These are phyloP conservation scores for Dendrocincla fuliginosa DNA, from an alignment of 2,797 vertebrate genomes.

Conservation along the genomic window DNA sequence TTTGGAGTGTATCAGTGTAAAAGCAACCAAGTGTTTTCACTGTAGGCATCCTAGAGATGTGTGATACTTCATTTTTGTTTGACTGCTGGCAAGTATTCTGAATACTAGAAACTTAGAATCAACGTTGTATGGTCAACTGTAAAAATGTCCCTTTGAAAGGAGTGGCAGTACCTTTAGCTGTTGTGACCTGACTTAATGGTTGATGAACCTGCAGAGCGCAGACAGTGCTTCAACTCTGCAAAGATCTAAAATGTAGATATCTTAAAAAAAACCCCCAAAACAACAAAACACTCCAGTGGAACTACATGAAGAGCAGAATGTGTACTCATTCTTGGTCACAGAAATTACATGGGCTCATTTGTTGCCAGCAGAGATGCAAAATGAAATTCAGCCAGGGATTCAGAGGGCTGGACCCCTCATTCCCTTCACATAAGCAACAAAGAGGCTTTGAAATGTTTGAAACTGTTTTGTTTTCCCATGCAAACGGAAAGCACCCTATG, in stretches of 20 bases:
- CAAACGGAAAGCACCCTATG: conserved; percentile 55
- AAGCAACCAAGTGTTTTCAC: neutral
- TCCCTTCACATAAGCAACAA: conserved; percentile 37
- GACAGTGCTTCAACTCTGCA: neutral
- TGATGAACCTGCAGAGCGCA: neutral
- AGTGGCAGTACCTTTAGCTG: neutral
- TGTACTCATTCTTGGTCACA: neutral
- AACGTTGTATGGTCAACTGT: neutral
- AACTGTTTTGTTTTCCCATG: conserved; percentile 35
- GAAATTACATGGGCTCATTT: neutral
- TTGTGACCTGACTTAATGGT: neutral
- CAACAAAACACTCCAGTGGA: neutral
- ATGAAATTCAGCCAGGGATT: neutral
- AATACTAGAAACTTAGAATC: neutral
- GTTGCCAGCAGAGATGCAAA: conserved; percentile 49
- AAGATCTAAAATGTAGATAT: neutral
- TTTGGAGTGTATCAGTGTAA: neutral
- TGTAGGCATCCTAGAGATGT: neutral
- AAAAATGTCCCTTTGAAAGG: neutral
- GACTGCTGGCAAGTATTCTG: neutral
- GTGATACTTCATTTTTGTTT: neutral
- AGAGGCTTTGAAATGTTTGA: conserved; percentile 37
- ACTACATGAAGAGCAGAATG: neutral
- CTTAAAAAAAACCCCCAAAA: neutral
- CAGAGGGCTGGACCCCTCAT: conserved; percentile 28